These are phyloP conservation scores for Oplegnathus fasciatus DNA, from an alignment of 2,113 vertebrate species.

Conservation along the genomic window DNA sequence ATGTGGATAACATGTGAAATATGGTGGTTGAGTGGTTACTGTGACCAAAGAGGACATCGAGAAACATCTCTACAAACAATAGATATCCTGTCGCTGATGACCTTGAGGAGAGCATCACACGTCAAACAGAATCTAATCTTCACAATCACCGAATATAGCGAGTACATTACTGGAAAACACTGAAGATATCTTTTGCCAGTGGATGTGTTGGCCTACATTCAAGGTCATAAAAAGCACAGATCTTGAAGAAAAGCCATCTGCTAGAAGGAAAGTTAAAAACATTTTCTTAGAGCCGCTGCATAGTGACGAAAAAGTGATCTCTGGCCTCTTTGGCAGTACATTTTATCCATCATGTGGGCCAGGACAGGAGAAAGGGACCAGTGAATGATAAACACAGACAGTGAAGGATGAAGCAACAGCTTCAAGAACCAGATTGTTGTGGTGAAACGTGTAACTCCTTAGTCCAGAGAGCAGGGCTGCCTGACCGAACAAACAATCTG, in stretches of 20 bases:
- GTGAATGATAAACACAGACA: slow-evolving; percentile 18
- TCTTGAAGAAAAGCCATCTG: not conserved
- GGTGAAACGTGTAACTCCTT: not conserved
- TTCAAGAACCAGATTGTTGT: slow-evolving; percentile 7
- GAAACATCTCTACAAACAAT: not conserved
- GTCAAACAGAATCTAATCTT: not conserved
- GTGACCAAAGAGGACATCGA: not conserved
- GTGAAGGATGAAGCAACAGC: not conserved
- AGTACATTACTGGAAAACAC: not conserved
- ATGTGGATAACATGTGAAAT: not conserved
- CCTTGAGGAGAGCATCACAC: not conserved
- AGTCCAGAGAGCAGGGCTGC: not conserved
- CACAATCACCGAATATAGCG: not conserved
- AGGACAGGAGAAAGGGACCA: not conserved
- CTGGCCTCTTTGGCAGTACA: slow-evolving; percentile 3
- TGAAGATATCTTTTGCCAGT: not conserved
- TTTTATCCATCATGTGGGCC: not conserved
- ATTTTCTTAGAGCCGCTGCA: not conserved
- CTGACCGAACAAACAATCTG: not conserved
- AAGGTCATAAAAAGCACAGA: not conserved
- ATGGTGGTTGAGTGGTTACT: not conserved
- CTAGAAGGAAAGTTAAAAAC: not conserved
- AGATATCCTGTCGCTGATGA: not conserved
- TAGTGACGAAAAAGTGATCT: not conserved
- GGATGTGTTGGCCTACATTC: not conserved